These are phyloP conservation scores for Phoebastria nigripes DNA, from an alignment of 2,797 vertebrate species.

Conservation along the genomic window DNA sequence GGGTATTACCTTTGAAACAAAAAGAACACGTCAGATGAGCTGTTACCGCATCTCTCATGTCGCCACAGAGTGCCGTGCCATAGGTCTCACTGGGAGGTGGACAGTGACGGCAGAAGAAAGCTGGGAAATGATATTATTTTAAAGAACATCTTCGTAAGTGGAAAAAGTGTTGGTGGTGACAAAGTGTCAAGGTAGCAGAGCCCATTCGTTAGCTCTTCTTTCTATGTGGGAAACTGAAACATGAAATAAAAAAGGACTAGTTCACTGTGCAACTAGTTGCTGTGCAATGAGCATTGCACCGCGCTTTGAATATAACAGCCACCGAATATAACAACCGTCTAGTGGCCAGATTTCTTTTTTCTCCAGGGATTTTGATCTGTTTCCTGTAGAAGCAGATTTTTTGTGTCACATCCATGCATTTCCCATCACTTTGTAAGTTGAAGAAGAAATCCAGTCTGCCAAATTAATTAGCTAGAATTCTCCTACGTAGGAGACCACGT, in stretches of 20 bases:
- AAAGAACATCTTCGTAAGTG: neutral
- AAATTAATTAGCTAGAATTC: neutral
- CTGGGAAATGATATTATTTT: neutral
- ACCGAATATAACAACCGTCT: neutral
- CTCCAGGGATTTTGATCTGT: neutral
- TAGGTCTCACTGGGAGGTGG: neutral
- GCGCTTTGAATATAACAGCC: neutral
- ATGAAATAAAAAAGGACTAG: neutral
- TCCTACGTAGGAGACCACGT: neutral
- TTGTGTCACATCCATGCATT: neutral
- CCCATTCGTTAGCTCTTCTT: neutral
- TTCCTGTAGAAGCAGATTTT: neutral
- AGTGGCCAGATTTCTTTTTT: neutral
- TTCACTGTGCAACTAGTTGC: neutral
- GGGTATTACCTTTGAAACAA: neutral
- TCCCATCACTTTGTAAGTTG: neutral
- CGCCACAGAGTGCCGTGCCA: neutral
- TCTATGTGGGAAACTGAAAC: neutral
- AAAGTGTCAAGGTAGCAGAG: neutral
- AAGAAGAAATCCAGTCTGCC: neutral
- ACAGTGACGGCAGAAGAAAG: neutral
- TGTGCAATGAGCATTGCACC: neutral
- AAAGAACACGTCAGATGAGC: neutral
- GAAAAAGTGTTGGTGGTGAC: neutral
- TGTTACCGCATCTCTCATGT: neutral